These are phyloP conservation scores for Limnephilus lunatus DNA, from an alignment of 2,888 invertebrate species.

Conservation along the genomic window DNA sequence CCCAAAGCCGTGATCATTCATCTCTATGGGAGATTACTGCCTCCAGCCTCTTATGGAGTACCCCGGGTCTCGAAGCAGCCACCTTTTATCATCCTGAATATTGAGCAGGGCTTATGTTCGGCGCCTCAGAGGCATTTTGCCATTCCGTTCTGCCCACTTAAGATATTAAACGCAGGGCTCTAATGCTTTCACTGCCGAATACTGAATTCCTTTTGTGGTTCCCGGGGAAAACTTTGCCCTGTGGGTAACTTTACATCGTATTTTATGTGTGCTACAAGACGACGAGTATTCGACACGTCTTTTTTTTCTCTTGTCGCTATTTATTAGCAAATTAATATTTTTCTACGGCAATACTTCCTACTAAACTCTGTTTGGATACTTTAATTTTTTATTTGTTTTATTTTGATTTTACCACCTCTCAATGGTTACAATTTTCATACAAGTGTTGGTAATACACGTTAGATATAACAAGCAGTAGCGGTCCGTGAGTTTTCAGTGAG, in stretches of 20 bases:
- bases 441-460: no score
- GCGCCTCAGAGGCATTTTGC: conserved; percentile 19
- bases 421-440: no score
- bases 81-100: conserved; percentile 38
- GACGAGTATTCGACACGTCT: neutral
- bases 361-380: no score
- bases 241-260: neutral
- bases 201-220: neutral
- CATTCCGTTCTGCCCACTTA: conserved; percentile 29
- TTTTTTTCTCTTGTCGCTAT: neutral
- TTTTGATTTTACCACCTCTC: no score
- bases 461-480: no score
- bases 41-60: neutral
- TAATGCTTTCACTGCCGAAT: neutral
- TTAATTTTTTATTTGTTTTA: no score
- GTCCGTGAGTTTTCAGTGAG: no score
- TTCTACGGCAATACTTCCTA: no score
- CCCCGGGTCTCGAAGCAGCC: conserved; percentile 18
- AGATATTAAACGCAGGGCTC: conserved; percentile 15
- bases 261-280: neutral
- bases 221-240: neutral
- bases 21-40: conserved; percentile 46
- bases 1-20: conserved; percentile 42
- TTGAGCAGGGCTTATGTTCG: conserved; percentile 24
- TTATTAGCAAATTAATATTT: no score